Percentiles rank a stretch among this genome's conserved stretches.
Conservation (phyloP, 1,140 invertebrate genomes). For the Lysiphlebus fabarum region DNA sequence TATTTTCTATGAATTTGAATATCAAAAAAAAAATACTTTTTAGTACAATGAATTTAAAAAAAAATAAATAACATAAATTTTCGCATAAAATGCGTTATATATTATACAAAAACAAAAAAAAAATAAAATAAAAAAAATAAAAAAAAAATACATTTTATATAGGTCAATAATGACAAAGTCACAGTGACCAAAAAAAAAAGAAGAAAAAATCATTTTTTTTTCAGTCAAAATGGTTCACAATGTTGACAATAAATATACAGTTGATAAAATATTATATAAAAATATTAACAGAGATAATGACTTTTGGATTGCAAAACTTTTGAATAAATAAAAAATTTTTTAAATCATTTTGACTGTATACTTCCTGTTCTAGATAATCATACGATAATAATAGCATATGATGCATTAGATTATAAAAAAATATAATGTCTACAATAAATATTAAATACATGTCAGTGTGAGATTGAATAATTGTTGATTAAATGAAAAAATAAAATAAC, state of each 20-base stretch:
- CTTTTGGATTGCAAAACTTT: not conserved
- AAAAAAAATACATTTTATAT: slow-evolving; percentile 38
- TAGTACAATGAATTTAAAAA: slow-evolving; percentile 29
- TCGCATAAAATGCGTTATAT: slow-evolving; percentile 40
- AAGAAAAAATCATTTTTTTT: slow-evolving; percentile 28
- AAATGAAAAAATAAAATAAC: not conserved
- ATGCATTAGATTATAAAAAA: slow-evolving; percentile 16
- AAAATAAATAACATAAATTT: slow-evolving; percentile 24
- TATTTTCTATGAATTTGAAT: slow-evolving; percentile 28
- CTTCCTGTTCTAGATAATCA: slow-evolving; percentile 2
- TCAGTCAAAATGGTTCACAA: slow-evolving; percentile 23
- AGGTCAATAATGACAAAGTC: slow-evolving; percentile 36
- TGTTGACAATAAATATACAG: slow-evolving; percentile 4
- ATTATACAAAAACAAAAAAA: slow-evolving; percentile 17
- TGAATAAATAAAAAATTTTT: slow-evolving; percentile 13
- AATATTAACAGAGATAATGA: not conserved
- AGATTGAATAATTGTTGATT: slow-evolving; percentile 3
- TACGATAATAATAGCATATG: slow-evolving; percentile 9
- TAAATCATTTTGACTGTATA: slow-evolving; percentile 20
- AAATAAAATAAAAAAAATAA: slow-evolving; percentile 34
- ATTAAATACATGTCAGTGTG: not conserved
- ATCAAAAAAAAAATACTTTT: slow-evolving; percentile 30
- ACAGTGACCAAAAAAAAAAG: slow-evolving; percentile 13
- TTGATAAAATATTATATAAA: slow-evolving; percentile 8
- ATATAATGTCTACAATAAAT: slow-evolving; percentile 14